Base-by-base conservation (phyloP, 2,888 invertebrate species). In the Sarcophaga carnaria region DNA sequence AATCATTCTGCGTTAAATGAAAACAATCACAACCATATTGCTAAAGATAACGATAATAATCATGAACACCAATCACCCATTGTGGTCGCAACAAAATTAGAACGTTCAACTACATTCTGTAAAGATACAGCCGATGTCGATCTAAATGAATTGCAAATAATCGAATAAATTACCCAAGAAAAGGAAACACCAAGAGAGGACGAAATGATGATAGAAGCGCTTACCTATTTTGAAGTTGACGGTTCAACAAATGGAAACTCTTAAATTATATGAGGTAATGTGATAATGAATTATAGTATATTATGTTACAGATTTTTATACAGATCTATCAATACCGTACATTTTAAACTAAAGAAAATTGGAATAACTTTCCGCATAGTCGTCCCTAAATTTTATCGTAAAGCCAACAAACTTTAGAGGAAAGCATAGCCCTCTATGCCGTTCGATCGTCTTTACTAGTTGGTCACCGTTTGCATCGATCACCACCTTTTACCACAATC, bases 41-140 rank as follows among this genome's bases (percentile, higher is more conserved):
- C 37, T 37, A 37, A 37, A 37, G 37, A 82, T 71, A 71, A 83
- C 67, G 77, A 60, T 49, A 83, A 62, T 72, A 17, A 83, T 86
- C 70, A 80, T 76, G 59, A 81, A 45, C 54, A 80, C 27, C 86
- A 64, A 27, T 63, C 87, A 27, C 66, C 87, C 25, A 67, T 87
- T 76, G 71, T 76, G 84, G 88, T 90, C 67, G 90, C 91, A 89
- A 91, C 92, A 54, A 93, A 93, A 89, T 89, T 94, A 84, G 94
- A 93, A 88, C 91, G 94, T 37, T 94, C 94, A n/a, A 93, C 93
- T 89, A 94, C 94, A 54, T 94, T 94, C 85, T 93, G 93, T 90
- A 93, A 93, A 88, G 93, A 94, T 79, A 78, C 88, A 20, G 92
- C 93, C 88, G 92, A 93, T 83, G 85, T 92, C 84, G 93, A 93